Evolutionary conservation across 2,888 invertebrate genomes (phyloP), one percentile per base, ranked within the genome.

Genomic region (Poecilus cupreus): DNA sequence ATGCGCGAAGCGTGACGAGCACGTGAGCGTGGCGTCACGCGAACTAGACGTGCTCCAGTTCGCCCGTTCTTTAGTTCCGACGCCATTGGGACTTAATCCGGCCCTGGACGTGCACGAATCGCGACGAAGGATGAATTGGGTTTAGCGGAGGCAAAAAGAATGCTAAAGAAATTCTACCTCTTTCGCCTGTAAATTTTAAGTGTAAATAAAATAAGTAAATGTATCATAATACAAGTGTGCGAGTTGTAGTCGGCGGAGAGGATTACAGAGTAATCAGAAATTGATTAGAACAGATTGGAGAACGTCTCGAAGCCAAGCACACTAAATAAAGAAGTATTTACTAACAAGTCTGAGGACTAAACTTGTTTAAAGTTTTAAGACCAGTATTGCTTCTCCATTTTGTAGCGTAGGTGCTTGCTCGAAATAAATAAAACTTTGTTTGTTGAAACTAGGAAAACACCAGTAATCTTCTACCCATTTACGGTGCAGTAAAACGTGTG

Each of bases 381-480:
- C 64, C 32, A 18, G 64, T 68, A 68, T 68, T 32, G 64, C 37
- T 37, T 16, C 64, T 11, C 43, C 22, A 70, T 39, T 70, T 70
- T 43, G 16, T 60, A 72, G 46, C 39, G 37, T 16, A 70, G 11
- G 10, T 26, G 11, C 72, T 46, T 39, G 3, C 24, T n/a, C 24
- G 46, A 72, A 72, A 72, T 72, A 72, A 72, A 72, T 72, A 72
- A 72, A 72, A 72, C 46, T 72, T 72, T 68, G 68, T 68, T 68
- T 72, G 72, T 43, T 72, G 60, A 24, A 60, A 32, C 60, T 26
- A 24, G 26, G n/a, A 11, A 13, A 60, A 60, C 64, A 43, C n/a
- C 13, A 20, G 72, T 72, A 72, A 72, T 72, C 72, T 49, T n/a
- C 49, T 72, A 10, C 26, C 72, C 72, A 72, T 72, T 72, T 72